Base-by-base conservation (phyloP, 2,888 invertebrate species). In the Tenthredo scrophulariae region DNA sequence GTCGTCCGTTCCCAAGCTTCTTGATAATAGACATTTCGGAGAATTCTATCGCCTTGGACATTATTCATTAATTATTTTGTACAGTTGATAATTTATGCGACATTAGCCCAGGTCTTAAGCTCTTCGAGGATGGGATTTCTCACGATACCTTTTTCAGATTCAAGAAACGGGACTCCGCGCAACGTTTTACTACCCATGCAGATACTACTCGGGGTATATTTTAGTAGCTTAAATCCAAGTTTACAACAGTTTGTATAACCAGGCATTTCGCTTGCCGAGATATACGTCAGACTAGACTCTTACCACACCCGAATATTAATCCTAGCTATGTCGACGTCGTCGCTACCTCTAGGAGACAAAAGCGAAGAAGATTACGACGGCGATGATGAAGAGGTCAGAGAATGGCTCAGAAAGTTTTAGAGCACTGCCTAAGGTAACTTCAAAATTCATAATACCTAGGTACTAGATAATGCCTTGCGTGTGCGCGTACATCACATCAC, bases 341-440 rank as follows among this genome's bases (percentile, higher is more conserved):
- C 70, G 37, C n/a, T 33, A n/a, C 40, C 22, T 43, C 40, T 22
- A 13, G 22, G 9, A 74, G 72, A 74, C 72, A 74, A 74, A 74
- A 67, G 72, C 40, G 43, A 43, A 18, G 29, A 40, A 74, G 72
- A 74, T 74, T 74, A 74, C 22, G 22, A 74, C 72, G 18, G 15
- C n/a, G 40, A 74, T 74, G 72, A 74, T 74, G n/a, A 74, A 74
- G 72, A 74, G 72, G 72, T 43, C 40, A 43, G 72, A 74, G 72
- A 74, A 74, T 74, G 22, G n/a, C 43, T 40, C 13, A 43, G 43
- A 74, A 74, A 74, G 22, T 74, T 74, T 37, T 3, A 40, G 15
- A 67, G 18, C 72, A 15, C 43, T 22, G 7, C 13, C 33, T 33
- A 33, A 26, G 33, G 33, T 15, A 18, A 67, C 33, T 67, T 10